Conservation (phyloP, 2,888 invertebrate genomes). For the Drosophila yooni region DNA sequence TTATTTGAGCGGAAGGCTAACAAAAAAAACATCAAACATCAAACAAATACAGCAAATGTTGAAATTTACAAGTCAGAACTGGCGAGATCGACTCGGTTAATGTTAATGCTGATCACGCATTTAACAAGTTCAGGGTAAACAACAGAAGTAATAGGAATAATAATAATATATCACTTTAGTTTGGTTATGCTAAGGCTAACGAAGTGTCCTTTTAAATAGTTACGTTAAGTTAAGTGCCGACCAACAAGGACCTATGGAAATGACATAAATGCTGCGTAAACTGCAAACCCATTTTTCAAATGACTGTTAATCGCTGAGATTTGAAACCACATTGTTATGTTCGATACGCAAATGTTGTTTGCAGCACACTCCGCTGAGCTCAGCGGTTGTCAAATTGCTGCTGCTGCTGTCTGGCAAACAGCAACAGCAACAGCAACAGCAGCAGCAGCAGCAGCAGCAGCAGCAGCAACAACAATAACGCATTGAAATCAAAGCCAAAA, state of each 20-base stretch:
- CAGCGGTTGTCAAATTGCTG: constrained; percentile 43
- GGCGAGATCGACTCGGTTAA: background rate
- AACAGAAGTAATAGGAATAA: constrained; percentile 6
- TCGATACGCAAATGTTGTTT: constrained; percentile 18
- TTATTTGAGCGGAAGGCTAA: background rate
- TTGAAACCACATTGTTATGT: constrained; percentile 9
- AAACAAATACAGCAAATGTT: background rate
- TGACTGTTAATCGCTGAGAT: background rate
- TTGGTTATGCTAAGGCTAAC: background rate
- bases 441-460: constrained; percentile 15
- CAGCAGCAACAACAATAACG: constrained; percentile 19
- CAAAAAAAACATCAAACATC: too few species aligned
- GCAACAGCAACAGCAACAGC: constrained; percentile 14
- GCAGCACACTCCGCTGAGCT: background rate
- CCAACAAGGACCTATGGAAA: background rate
- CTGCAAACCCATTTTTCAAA: background rate
- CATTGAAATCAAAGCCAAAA: constrained; percentile 72
- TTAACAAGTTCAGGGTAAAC: background rate
- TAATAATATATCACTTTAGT: constrained; percentile 2
- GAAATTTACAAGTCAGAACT: background rate
- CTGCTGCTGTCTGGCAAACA: constrained; percentile 21
- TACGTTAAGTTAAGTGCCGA: background rate
- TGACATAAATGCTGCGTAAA: background rate
- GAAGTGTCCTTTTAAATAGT: constrained; percentile 1
- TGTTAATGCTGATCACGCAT: background rate